Base-by-base conservation (phyloP, 2,797 vertebrate genomes). In the Hemibagrus guttatus region DNA sequence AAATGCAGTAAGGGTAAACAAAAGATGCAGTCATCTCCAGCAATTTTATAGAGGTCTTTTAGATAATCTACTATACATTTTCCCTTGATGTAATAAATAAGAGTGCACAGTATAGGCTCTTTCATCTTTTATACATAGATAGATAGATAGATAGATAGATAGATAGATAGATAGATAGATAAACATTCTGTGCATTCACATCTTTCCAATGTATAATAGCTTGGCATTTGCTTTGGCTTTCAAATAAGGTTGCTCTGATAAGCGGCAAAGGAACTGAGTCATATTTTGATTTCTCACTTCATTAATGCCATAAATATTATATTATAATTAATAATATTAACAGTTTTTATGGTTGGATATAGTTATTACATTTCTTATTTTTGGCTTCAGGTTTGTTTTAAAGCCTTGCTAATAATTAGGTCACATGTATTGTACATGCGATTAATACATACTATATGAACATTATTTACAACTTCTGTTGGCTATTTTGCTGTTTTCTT, bases 1-100 rank as follows among this genome's bases (percentile, higher is more conserved):
- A 42, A 61, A 46, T 46, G 79, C 79, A 63, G 26, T 35, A 14
- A 46, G 58, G 11, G 23, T 61, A 81, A 46, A 81, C 58, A 46
- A 63, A 81, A 63, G 78, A 9, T 17, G 21, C 35, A n/a, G 17
- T 1, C 61, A n/a, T 80, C 78, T n/a, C 21, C 58, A 61, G 58
- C 58, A 16, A 42, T 42, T 80, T 26, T 80, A 31, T 58, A 61
- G 19, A 61, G 26, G 76, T 79, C 19, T 80, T 42, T 61, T 63
- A n/a, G n/a, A 63, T 42, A 61, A 42, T 61, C 23, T 46, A 9
- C 6, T 81, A 63, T n/a, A n/a, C 23, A 42, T 2, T 63, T 17
- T 6, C 17, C n/a, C 21, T 46, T 17, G 5, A n/a, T n/a, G 46
- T 81, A 80, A 80, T 80, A 80, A 80, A 80, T 39, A 35, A 79